A percentile compares a stretch with the other conserved stretches of the same genome.
Conservation (phyloP, 1,140 invertebrate genomes). For the Ostrea edulis region DNA sequence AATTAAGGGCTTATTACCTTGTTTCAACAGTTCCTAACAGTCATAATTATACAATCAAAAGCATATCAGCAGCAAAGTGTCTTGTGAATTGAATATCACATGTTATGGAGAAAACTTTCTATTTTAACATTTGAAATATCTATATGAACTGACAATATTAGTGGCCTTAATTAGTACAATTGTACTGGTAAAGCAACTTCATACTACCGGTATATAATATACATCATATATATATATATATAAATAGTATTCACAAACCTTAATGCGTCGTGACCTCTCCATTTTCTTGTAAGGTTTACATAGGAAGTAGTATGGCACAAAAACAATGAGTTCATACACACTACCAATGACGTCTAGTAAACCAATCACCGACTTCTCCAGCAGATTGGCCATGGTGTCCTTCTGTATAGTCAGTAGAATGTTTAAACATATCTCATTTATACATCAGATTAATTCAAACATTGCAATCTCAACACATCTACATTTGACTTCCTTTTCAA, state of each 20-base stretch:
- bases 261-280: conserved; percentile 56
- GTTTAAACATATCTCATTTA: no score
- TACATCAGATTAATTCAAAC: no score
- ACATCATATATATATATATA: no score
- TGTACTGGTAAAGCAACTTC: background rate
- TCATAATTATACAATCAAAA: no score
- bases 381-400: conserved; percentile 57
- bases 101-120: background rate
- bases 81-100: background rate
- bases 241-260: conserved; percentile 55
- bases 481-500: no score
- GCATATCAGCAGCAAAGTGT: no score
- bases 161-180: background rate
- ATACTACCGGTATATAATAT: no score
- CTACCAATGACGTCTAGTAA: conserved; percentile 60
- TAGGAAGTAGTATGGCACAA: conserved; percentile 64
- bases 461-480: no score
- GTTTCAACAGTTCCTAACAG: no score
- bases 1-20: no score
- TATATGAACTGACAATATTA: background rate
- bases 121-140: background rate
- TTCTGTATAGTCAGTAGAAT: background rate
- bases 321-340: conserved; percentile 62
- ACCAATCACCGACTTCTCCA: conserved; percentile 48
- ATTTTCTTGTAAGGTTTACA: conserved; percentile 59